These are phyloP conservation scores for Rhadina sibilatrix DNA, from an alignment of 2,113 vertebrate genomes.

Conservation along the genomic window DNA sequence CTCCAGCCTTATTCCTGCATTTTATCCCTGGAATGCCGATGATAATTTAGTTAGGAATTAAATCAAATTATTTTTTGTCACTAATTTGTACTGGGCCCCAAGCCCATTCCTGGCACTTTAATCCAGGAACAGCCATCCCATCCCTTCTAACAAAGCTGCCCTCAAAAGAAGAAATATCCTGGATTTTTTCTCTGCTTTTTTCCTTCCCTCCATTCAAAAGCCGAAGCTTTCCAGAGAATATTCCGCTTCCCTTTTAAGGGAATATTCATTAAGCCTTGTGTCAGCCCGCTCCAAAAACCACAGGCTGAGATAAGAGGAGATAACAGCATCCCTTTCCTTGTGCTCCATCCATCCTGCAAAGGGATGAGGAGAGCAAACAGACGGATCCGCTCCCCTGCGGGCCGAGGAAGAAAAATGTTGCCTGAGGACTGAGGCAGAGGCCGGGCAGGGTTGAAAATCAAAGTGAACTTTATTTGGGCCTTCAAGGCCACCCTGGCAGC, in stretches of 20 bases:
- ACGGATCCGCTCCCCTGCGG: background rate
- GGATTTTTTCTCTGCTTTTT: background rate
- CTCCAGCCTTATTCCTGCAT: background rate
- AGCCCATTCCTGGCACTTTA: background rate
- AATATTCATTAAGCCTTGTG: background rate
- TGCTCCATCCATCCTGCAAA: background rate
- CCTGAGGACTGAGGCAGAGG: too few species aligned
- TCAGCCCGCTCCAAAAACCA: background rate
- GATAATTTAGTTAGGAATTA: background rate
- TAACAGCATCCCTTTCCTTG: background rate
- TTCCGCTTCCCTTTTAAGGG: background rate
- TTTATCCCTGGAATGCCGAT: rapidly evolving
- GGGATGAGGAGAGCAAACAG: background rate
- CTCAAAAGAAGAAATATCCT: background rate
- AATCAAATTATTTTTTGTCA: too few species aligned
- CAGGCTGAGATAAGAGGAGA: background rate
- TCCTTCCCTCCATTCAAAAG: background rate
- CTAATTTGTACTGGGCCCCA: background rate
- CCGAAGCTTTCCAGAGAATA: background rate
- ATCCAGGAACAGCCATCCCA: background rate
- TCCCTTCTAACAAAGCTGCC: background rate
- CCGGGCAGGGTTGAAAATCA: too few species aligned
- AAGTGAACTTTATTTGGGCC: too few species aligned
- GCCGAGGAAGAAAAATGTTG: background rate
- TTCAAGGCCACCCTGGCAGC: too few species aligned